phyloP scores from a whole-genome alignment of 2,888 invertebrate genomes.

The Sussaba pulchella region DNA sequence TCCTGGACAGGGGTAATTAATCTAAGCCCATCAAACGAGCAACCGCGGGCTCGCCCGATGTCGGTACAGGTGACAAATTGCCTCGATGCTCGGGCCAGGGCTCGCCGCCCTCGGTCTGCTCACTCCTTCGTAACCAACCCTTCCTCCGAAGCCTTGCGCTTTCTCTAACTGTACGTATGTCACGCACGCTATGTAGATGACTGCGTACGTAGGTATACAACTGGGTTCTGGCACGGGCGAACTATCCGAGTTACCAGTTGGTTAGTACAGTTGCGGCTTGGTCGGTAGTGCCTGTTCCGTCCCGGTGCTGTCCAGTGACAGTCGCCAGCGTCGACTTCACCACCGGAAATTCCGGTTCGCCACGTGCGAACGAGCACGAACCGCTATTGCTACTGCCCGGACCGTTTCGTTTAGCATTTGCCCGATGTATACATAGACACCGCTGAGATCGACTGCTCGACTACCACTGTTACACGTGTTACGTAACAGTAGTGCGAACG shows the following conservation, averaged over 20 bases:
- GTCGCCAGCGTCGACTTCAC: constrained; percentile 56
- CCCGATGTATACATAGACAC: not conserved
- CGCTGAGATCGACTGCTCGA: constrained; percentile 42
- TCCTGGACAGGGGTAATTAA: constrained; percentile 80
- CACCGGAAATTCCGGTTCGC: constrained; percentile 65
- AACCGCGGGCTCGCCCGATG: constrained; percentile 71
- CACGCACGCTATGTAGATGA: constrained; percentile 38
- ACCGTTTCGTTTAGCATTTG: constrained; percentile 39
- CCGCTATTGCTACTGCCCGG: constrained; percentile 4
- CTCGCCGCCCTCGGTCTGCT: constrained; percentile 22
- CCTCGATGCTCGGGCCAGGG: constrained; percentile 72
- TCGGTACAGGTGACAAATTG: constrained; percentile 81
- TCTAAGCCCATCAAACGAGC: constrained; percentile 81
- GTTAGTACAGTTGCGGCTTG: constrained; percentile 60
- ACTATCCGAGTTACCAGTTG: constrained; percentile 59
- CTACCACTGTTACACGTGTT: constrained; percentile 38
- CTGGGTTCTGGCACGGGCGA: constrained; percentile 53
- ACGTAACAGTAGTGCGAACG: constrained; percentile 59
- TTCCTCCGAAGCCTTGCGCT: constrained; percentile 19
- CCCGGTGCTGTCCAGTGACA: constrained; percentile 40
- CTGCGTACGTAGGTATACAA: constrained; percentile 16
- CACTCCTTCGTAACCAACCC: constrained; percentile 18
- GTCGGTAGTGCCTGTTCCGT: constrained; percentile 36
- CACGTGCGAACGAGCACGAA: constrained; percentile 64
- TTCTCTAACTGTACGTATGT: constrained; percentile 38